phyloP scores from a whole-genome alignment of 2,797 vertebrate species.

The Ibycter americanus region DNA sequence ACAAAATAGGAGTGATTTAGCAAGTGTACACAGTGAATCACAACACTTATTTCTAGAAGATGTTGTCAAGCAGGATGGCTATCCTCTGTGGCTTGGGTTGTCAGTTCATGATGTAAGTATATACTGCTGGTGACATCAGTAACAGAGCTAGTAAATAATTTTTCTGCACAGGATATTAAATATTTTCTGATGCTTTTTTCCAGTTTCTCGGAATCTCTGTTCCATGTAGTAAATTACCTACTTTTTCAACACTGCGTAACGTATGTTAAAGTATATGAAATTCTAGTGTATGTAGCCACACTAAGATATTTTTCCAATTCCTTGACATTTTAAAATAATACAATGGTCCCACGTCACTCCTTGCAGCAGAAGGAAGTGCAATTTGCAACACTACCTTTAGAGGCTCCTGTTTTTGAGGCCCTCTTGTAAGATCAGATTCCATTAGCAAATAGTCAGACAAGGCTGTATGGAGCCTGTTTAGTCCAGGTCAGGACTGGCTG shows the following conservation, averaged over 20 bases:
- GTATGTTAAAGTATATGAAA: not conserved
- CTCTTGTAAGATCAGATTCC: not conserved
- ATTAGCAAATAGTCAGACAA: not conserved
- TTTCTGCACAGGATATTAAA: not conserved
- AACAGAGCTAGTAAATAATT: not conserved
- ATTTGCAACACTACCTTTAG: not conserved
- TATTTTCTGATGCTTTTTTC: not conserved
- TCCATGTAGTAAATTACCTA: not conserved
- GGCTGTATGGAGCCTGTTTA: not conserved
- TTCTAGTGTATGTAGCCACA: not conserved
- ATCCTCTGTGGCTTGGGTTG: slow-evolving; percentile 91
- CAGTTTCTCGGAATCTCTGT: not conserved
- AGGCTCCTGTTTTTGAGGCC: not conserved
- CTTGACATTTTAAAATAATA: not conserved
- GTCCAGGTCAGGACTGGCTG: not conserved
- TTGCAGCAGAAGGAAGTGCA: not conserved
- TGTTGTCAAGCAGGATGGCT: slow-evolving; percentile 86
- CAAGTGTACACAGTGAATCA: slow-evolving; percentile 83
- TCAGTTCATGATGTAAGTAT: slow-evolving; percentile 89
- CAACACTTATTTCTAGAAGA: slow-evolving; percentile 80
- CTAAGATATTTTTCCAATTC: not conserved
- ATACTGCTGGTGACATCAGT: not conserved
- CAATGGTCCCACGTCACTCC: not conserved
- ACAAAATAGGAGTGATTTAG: slow-evolving; percentile 81
- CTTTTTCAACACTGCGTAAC: not conserved